Conservation (phyloP, 2,113 vertebrate genomes). For the Chrysochloris asiatica region DNA sequence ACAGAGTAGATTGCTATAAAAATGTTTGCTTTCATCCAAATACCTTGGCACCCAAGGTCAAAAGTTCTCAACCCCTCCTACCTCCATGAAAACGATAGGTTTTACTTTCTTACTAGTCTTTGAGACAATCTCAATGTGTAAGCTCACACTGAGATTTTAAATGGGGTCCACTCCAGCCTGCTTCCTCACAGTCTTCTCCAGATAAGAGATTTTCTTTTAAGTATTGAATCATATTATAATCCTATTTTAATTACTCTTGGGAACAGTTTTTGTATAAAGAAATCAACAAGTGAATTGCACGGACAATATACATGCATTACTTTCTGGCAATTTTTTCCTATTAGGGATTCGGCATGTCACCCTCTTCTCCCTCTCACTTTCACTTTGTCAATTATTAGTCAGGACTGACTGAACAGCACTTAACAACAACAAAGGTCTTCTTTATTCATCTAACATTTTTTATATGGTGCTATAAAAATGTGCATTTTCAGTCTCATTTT, state of each 20-base stretch:
- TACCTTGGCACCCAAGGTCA: background rate
- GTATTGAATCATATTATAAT: constrained; percentile 54
- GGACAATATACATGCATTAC: background rate
- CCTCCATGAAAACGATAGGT: background rate
- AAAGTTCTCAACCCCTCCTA: background rate
- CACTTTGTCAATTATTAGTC: constrained; percentile 41
- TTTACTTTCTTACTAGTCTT: background rate
- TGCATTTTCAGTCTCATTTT: constrained; percentile 39
- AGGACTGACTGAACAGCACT: no score
- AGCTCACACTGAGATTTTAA: constrained; percentile 45
- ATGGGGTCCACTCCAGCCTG: constrained; percentile 5
- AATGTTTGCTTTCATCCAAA: background rate
- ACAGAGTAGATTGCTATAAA: no score
- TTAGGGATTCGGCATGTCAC: background rate
- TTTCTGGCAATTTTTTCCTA: background rate
- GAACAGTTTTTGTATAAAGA: constrained; percentile 50
- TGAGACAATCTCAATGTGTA: background rate
- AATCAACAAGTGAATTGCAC: constrained; percentile 10
- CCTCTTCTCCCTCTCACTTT: background rate
- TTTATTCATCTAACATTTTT: constrained; percentile 46
- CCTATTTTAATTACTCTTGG: constrained; percentile 60
- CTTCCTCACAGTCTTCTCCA: constrained; percentile 43
- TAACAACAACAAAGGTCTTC: no score
- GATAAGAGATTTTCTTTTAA: constrained; percentile 62
- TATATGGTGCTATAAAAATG: constrained; percentile 10